phyloP scores from a whole-genome alignment of 1,140 invertebrate genomes.

The Pogonomyrmex barbatus region DNA sequence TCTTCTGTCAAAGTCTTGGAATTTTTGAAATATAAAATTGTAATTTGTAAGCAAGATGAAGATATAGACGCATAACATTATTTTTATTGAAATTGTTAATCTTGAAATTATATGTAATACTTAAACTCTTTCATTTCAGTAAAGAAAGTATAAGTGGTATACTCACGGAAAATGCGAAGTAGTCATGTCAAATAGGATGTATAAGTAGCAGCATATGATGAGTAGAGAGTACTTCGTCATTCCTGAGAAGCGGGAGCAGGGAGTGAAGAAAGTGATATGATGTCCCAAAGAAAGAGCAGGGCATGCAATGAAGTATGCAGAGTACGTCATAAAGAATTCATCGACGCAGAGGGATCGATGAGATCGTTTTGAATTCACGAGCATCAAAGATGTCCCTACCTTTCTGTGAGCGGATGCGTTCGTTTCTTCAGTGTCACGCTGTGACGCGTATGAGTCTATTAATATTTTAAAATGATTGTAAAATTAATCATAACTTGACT shows the following conservation, averaged over 20 bases:
- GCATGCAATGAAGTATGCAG: conserved; percentile 16
- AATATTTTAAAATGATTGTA: not conserved
- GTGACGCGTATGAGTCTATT: not conserved
- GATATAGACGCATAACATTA: not conserved
- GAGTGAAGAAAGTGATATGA: not conserved
- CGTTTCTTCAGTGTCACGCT: not conserved
- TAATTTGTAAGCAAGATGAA: not conserved
- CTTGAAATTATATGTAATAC: not conserved
- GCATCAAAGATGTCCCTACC: conserved; percentile 6
- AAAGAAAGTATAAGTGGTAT: conserved; percentile 57
- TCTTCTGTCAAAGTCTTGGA: not conserved
- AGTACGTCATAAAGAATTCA: conserved; percentile 52
- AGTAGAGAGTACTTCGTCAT: conserved; percentile 85
- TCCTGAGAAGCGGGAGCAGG: conserved; percentile 74
- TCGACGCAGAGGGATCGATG: conserved; percentile 21
- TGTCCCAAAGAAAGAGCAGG: conserved; percentile 6
- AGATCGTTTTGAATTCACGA: conserved; percentile 7
- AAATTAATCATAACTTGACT: conserved; percentile 20
- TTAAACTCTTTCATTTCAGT: not conserved
- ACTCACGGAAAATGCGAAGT: conserved; percentile 85
- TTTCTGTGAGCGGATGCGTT: not conserved
- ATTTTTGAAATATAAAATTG: not conserved
- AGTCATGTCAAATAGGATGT: conserved; percentile 83
- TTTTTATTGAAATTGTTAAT: not conserved
- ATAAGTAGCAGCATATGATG: conserved; percentile 85